phyloP scores from a whole-genome alignment of 1,140 invertebrate species.

The Bombus consobrinus region DNA sequence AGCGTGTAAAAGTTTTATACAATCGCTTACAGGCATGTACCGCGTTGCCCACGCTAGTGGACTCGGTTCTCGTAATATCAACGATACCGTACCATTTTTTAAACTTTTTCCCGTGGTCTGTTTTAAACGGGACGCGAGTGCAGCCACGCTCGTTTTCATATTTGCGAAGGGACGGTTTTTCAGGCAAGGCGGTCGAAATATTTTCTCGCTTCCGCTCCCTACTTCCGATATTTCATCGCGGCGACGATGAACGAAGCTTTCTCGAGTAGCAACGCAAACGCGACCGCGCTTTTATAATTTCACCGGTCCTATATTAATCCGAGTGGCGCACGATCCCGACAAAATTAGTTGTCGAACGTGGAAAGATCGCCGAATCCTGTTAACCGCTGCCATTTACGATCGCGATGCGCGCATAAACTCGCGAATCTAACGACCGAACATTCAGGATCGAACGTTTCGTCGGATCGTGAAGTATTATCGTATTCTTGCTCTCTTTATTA shows the following conservation, averaged over 20 bases:
- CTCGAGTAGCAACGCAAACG: not conserved
- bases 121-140: slow-evolving; percentile 2
- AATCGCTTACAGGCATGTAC: slow-evolving; percentile 1
- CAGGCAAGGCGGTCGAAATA: slow-evolving; percentile 31
- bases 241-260: slow-evolving; percentile 23
- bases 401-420: not conserved
- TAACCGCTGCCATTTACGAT: not conserved
- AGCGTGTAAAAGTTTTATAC: slow-evolving; percentile 9
- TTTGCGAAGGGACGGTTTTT: slow-evolving; percentile 23
- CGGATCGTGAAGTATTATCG: no score
- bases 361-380: not conserved
- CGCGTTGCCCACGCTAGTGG: not conserved
- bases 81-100: not conserved
- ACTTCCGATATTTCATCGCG: not conserved
- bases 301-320: not conserved
- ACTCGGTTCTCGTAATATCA: not conserved
- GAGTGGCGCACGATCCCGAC: no score
- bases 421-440: not conserved
- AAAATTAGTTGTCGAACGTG: not conserved
- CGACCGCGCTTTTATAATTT: slow-evolving; percentile 18
- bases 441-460: not conserved
- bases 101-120: not conserved
- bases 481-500: not conserved
- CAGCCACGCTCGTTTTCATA: slow-evolving; percentile 31
- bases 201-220: slow-evolving; percentile 9